Evolutionary conservation across 1,140 invertebrate species (phyloP), one percentile per base, ranked within the genome.

Genomic region (Cylas formicarius): DNA sequence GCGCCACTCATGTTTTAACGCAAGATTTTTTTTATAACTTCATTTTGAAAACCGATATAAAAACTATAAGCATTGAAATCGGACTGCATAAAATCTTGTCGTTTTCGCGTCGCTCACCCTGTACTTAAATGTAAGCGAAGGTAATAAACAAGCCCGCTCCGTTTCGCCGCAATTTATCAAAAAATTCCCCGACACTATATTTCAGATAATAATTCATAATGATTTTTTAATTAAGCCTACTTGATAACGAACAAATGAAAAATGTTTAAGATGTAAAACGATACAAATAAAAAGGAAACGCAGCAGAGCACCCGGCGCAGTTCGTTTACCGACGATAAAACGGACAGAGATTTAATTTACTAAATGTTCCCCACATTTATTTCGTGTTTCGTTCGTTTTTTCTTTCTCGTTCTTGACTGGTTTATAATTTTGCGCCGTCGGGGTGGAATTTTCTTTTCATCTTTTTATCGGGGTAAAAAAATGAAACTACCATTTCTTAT

Each of bases 151-250:
- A 50, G 35, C 41, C 27, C 24, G 21, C 33, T 33, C 26, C 29
- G 34, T 23, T 40, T 22, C 26, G 28, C 22, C 29, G 39, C 34
- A 41, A 36, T 52, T 52, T 43, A 50, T 53, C 51, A 53, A 38
- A 38, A 39, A 44, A 35, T 33, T 50, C 44, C 40, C 22, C 36
- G 28, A 17, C 44, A 26, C 31, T 28, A 38, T n/a, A 33, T 53
- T 46, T 22, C 23, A 52, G 52, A 50, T 55, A 48, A 55, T 55
- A 57, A 57, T 57, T 57, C 52, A 55, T 57, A 57, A 57, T 52
- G 55, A 57, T 53, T 55, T 54, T 57, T 57, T 57, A 57, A 57
- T 57, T 57, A 57, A 55, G 53, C 29, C 33, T 33, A 29, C 32
- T 8, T 40, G 52, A 57, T 57, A 57, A 49, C 37, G 18, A 41